A percentile compares a stretch with the other conserved stretches of the same genome.
Evolutionary conservation across 2,888 invertebrate species (phyloP).

Genomic region (Thymelicus lineola): DNA sequence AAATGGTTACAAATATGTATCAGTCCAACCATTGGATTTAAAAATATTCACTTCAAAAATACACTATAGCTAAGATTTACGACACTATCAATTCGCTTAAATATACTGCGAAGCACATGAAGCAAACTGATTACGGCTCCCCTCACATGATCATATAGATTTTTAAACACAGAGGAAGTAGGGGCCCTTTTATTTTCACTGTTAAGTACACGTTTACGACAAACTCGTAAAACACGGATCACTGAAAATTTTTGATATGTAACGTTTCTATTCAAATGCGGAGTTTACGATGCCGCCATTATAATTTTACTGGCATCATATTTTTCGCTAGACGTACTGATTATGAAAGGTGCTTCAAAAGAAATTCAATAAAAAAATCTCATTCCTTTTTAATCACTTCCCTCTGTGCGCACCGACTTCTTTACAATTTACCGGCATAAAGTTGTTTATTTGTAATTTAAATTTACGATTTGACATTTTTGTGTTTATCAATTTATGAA

Average conservation of each 20-base stretch:
- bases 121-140: slow-evolving; percentile 64
- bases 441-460: slow-evolving; percentile 53
- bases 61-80: slow-evolving; percentile 31
- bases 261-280: slow-evolving; percentile 83
- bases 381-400: slow-evolving; percentile 83
- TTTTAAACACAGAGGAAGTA: slow-evolving; percentile 70
- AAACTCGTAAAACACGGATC: slow-evolving; percentile 84
- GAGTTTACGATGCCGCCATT: slow-evolving; percentile 78
- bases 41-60: slow-evolving; percentile 22
- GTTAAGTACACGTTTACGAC: slow-evolving; percentile 83
- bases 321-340: slow-evolving; percentile 73
- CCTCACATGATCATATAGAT: slow-evolving; percentile 64
- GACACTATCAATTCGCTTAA: slow-evolving; percentile 38
- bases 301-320: slow-evolving; percentile 82
- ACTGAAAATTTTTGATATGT: slow-evolving; percentile 85
- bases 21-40: slow-evolving; percentile 10
- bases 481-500: too few relatives aligned
- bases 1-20: neutral
- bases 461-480: slow-evolving; percentile 20
- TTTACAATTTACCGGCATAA: slow-evolving; percentile 63
- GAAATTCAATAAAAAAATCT: slow-evolving; percentile 71
- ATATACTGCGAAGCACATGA: slow-evolving; percentile 36
- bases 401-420: slow-evolving; percentile 58
- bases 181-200: slow-evolving; percentile 72
- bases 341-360: slow-evolving; percentile 78